phyloP scores from a whole-genome alignment of 2,113 vertebrate genomes.

The Mastomys natalensis region DNA sequence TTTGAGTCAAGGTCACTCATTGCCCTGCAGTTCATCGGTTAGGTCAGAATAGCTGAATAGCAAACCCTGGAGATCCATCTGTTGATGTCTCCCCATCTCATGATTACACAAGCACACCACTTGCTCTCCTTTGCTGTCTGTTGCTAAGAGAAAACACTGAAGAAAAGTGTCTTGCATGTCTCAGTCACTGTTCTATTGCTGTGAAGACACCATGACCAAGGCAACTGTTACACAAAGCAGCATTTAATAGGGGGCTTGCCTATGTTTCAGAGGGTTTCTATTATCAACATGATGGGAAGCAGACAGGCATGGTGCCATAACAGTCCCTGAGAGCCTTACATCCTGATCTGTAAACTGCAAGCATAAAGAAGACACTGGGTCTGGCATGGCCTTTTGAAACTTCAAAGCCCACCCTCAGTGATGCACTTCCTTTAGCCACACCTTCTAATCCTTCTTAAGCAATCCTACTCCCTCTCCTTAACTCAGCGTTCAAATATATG shows the following conservation, averaged over 20 bases:
- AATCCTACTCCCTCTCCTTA: not conserved
- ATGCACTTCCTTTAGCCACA: not conserved
- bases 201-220: not conserved
- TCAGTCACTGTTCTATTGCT: not conserved
- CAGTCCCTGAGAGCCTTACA: not conserved
- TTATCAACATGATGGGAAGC: not conserved
- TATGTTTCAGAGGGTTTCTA: not conserved
- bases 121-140: not conserved
- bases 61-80: not conserved
- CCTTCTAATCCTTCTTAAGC: not conserved
- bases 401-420: not conserved
- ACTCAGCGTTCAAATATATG: not conserved
- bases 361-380: not conserved
- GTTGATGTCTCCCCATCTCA: not conserved
- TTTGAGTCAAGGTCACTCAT: not conserved
- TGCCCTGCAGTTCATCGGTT: not conserved
- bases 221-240: not conserved
- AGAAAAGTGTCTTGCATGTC: not conserved
- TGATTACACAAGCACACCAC: not conserved
- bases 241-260: not conserved
- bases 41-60: not conserved
- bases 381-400: not conserved
- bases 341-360: not conserved
- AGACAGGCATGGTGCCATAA: not conserved
- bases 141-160: not conserved